Evolutionary conservation across 1,140 invertebrate species (phyloP), one percentile per base, ranked within the genome.

Genomic region (Elymnias hypermnestra): DNA sequence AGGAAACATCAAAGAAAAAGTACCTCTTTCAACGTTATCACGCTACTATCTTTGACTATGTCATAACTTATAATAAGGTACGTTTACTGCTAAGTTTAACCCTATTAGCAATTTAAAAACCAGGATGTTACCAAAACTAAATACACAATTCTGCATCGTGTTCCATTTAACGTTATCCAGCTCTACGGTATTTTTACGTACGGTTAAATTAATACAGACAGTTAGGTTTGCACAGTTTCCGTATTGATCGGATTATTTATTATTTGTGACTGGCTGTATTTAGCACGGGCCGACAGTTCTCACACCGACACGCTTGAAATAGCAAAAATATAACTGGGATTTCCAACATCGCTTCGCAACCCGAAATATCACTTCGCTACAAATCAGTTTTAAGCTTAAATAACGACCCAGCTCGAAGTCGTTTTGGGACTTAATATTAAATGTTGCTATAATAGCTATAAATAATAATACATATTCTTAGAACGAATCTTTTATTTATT

Each of bases 211-310:
- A 33, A 12, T 33, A 15, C 13, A 33, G 29, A 33, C 39, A 41
- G 39, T 13, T 26, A 31, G 23, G 40, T 19, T 13, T 22, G 40
- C 40, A 43, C 29, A 5, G 29, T 33, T 33, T 26, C 28, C 21
- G 26, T 43, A 47, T 47, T 25, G 45, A 47, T 47, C 37, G 21
- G 37, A 25, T 47, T 47, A 47, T 47, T 40, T 47, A 21, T 47
- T 15, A 33, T 33, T 33, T 33, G 29, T 21, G 37, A 39, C 14
- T 25, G n/a, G 13, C 26, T 23, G 18, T 19, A 47, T 47, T 22
- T 29, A 39, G 43, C 44, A 23, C 14, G 26, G 19, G 6, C 25
- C 13, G 23, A 13, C 12, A 9, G 13, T 26, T 40, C 13, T 26
- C 26, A 33, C 29, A 33, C 29, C 13, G 15, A n/a, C n/a, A n/a